phyloP scores from a whole-genome alignment of 35 echinoderm and acorn worm species.

The Lytechinus variegatus region DNA sequence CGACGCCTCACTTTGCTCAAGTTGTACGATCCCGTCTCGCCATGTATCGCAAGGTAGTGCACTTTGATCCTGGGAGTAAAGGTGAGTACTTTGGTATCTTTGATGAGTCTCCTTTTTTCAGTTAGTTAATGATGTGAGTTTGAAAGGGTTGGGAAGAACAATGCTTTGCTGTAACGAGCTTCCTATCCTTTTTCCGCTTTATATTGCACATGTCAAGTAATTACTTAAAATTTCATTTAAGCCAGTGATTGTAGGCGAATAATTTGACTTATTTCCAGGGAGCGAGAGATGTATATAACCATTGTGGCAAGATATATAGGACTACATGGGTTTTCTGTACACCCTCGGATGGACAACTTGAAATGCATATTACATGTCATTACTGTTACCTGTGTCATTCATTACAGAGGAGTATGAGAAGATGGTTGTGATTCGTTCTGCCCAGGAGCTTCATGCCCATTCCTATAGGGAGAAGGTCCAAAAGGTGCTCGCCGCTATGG shows the following conservation, averaged over 20 bases:
- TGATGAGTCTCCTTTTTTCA: background rate
- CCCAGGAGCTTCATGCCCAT: background rate
- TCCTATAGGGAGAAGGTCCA: slow-evolving; percentile 10
- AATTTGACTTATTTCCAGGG: too few species aligned
- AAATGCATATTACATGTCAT: background rate
- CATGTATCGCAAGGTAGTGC: slow-evolving; percentile 36
- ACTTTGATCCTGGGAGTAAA: slow-evolving; percentile 58
- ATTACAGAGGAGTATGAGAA: slow-evolving; percentile 28
- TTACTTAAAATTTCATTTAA: too few species aligned
- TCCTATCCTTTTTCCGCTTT: too few species aligned
- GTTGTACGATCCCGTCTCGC: slow-evolving; percentile 45
- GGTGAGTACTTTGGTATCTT: slow-evolving; percentile 16
- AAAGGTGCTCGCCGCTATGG: slow-evolving; percentile 26
- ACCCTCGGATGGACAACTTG: too few species aligned
- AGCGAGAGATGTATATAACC: too few species aligned
- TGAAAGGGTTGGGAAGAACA: too few species aligned
- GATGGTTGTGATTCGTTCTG: slow-evolving; percentile 39
- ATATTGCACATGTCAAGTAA: too few species aligned
- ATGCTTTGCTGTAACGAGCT: too few species aligned
- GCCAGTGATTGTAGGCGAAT: too few species aligned
- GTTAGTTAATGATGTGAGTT: too few species aligned
- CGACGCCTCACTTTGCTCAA: slow-evolving; percentile 28
- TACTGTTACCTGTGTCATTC: background rate
- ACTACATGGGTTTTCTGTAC: too few species aligned
- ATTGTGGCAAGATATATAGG: too few species aligned